Evolutionary conservation across 2,888 invertebrate genomes (phyloP), one percentile per base, ranked within the genome.

Genomic region (Noctua janthina): DNA sequence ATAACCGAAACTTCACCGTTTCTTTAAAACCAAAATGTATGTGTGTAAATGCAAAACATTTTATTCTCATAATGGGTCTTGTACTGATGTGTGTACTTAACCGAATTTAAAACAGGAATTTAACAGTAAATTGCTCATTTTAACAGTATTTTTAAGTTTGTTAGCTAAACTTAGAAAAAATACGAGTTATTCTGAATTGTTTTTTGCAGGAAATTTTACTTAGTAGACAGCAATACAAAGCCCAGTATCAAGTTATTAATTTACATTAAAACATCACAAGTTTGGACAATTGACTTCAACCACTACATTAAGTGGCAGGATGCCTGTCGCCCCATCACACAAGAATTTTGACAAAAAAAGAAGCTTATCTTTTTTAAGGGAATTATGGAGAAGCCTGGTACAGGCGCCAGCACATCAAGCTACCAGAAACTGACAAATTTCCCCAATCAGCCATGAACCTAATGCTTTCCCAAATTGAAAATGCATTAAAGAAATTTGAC

Each of bases 41-140:
- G 86, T 90, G 84, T 90, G 90, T 93, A 93, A 93, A 94, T 94
- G 94, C 94, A 93, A 89, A 87, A 82, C 49, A 74, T 82, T 88
- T 23, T 72, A 46, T 77, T 67, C 39, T 68, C 46, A 85, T 81
- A 68, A 64, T 79, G 79, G 64, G 73, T 15, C 79, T 76, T 85
- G 84, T 86, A 78, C 73, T 76, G 81, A 66, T 73, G 70, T 72
- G 51, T 23, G 20, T 49, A 35, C 3, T 13, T 35, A 17, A 29
- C 29, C 29, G 29, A 29, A 29, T 29, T 29, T 29, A 35, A 23
- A 64, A 20, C 70, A 20, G 35, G 49, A 39, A 46, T 71, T 39
- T 39, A 1, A n/a, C 2, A 43, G n/a, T 5, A 20, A 23, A 23
- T 2, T 29, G 17, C 15, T n/a, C 20, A 7, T 56, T 15, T 29